phyloP scores from a whole-genome alignment of 2,797 vertebrate genomes.

The Carcharodon carcharias region DNA sequence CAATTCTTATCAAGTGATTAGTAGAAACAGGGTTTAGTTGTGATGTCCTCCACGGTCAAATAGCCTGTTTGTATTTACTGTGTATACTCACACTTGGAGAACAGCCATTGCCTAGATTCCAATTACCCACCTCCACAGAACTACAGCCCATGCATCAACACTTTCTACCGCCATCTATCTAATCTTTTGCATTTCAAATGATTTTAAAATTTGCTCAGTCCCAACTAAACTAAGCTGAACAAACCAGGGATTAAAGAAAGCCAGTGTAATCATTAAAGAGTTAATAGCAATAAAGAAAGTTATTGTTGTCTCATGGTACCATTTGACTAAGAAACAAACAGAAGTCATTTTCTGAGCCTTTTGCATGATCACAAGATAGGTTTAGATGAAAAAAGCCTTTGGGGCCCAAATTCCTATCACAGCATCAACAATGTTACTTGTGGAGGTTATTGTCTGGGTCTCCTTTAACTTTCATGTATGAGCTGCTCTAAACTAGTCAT shows the following conservation, averaged over 20 bases:
- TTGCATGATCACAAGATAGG: neutral
- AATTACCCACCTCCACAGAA: neutral
- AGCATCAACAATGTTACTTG: neutral
- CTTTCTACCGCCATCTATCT: neutral
- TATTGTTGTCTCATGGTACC: neutral
- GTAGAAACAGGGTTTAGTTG: neutral
- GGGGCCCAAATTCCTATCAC: no score
- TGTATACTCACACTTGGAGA: neutral
- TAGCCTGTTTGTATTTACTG: neutral
- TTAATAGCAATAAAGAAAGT: neutral
- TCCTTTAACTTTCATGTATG: neutral
- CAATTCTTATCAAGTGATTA: neutral
- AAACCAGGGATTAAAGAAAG: neutral
- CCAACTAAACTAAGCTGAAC: neutral
- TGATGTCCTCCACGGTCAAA: no score
- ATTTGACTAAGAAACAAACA: neutral
- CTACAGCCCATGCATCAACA: neutral
- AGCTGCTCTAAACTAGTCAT: neutral
- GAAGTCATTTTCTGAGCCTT: neutral
- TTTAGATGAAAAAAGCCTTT: neutral
- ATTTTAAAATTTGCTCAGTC: neutral
- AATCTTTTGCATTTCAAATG: neutral
- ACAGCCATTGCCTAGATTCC: neutral
- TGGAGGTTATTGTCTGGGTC: no score
- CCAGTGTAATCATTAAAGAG: neutral